Evolutionary conservation across 2,113 vertebrate species (phyloP), one percentile per base, ranked within the genome.

Genomic region (Camelus bactrianus): DNA sequence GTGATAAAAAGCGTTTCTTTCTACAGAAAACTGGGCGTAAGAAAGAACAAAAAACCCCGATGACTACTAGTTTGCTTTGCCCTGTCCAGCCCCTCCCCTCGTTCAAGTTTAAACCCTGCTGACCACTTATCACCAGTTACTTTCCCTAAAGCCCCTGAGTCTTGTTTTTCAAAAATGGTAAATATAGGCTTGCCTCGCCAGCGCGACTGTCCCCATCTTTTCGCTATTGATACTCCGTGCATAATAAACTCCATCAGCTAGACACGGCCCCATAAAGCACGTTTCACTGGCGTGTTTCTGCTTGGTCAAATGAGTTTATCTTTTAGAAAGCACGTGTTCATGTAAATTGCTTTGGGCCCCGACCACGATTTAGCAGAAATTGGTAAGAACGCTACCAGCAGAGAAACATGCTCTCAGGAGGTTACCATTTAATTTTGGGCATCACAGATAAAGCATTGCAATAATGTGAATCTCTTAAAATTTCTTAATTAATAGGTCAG

Each of bases 401-500:
- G 52, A 42, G 35, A 60, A 95, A 64, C 16, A 15, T 56, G 22
- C 32, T 54, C 94, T 89, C 75, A 83, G 73, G 76, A 96, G 89
- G 87, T n/a, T 82, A 9, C 67, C 83, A 38, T 88, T 97, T 97
- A 96, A 98, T 97, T 96, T 94, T 6, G 67, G 79, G 91, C 95
- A 87, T 81, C 70, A 64, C 50, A 89, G 85, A 87, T 80, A 89
- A 93, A 77, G 83, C 87, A 77, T 38, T 87, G 77, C 67, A 83
- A 87, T 83, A 84, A 96, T 52, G 94, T 50, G 42, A 32, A 73
- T 96, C 65, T 87, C 22, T 89, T 82, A 75, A 75, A 75, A 67
- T 96, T 75, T 94, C 92, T 83, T 62, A 82, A 89, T 80, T 93
- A 95, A 84, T 77, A 73, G 65, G 77, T 42, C 72, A 94, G 72